A percentile compares a stretch with the other conserved stretches of the same genome.
phyloP scores from a whole-genome alignment of 2,113 vertebrate genomes.

The Anoplopoma fimbria region DNA sequence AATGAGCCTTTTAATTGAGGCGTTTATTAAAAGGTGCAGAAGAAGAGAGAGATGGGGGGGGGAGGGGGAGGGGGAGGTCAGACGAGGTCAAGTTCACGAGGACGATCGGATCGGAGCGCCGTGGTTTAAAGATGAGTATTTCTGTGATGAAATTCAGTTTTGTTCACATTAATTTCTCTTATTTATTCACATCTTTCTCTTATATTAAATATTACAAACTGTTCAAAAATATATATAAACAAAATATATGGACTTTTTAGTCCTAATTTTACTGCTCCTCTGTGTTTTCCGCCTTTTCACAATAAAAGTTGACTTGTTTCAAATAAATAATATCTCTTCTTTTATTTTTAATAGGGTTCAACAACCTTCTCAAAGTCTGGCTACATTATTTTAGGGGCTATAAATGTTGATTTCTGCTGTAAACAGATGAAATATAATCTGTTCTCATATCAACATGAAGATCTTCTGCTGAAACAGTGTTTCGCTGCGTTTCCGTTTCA shows the following conservation, averaged over 20 bases:
- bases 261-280: no score
- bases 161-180: neutral
- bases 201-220: no score
- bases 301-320: no score
- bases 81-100: slow-evolving; percentile 41
- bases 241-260: no score
- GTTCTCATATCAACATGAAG: neutral
- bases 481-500: no score
- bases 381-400: neutral
- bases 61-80: neutral
- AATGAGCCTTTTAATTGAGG: slow-evolving; percentile 84
- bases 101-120: neutral
- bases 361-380: neutral
- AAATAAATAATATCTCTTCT: no score
- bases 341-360: no score
- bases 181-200: neutral
- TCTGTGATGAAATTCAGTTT: neutral
- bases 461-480: no score
- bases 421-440: neutral
- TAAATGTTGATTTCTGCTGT: neutral
- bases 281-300: no score
- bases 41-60: slow-evolving; percentile 21
- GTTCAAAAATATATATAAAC: no score
- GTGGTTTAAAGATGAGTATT: neutral
- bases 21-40: slow-evolving; percentile 72